phyloP scores from a whole-genome alignment of 2,113 vertebrate genomes.

The Xiphias gladius region DNA sequence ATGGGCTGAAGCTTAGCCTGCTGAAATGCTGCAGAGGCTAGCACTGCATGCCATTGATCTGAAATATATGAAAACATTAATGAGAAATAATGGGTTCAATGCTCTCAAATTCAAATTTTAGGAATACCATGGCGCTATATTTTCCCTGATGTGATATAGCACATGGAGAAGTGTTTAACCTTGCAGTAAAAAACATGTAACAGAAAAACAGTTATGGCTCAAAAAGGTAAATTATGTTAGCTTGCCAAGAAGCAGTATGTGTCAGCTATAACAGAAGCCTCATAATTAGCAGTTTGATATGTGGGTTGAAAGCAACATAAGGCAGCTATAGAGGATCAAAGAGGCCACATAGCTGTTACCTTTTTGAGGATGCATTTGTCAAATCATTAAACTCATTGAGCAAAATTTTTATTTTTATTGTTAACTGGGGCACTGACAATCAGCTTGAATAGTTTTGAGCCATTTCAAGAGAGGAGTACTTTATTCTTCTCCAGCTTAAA shows the following conservation, averaged over 20 bases:
- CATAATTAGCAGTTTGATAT: conserved; percentile 13
- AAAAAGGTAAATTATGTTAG: background rate
- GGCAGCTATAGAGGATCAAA: background rate
- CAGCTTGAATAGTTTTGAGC: too few species aligned
- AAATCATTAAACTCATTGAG: background rate
- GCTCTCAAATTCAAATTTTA: background rate
- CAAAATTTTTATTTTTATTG: background rate
- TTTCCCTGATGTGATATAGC: background rate
- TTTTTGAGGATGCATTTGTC: background rate
- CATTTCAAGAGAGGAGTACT: too few species aligned
- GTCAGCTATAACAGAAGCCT: background rate
- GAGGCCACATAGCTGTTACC: background rate
- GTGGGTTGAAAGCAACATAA: background rate
- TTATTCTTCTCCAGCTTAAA: too few species aligned
- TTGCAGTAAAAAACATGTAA: background rate
- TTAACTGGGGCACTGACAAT: too few species aligned
- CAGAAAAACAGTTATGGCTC: background rate
- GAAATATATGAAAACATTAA: background rate
- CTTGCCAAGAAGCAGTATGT: background rate
- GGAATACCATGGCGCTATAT: background rate
- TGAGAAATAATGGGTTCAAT: background rate
- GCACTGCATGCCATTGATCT: background rate
- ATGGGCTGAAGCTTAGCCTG: background rate
- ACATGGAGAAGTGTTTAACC: background rate
- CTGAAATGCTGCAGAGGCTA: background rate